Base-by-base conservation (phyloP, 2,113 vertebrate species). In the Parus major region DNA sequence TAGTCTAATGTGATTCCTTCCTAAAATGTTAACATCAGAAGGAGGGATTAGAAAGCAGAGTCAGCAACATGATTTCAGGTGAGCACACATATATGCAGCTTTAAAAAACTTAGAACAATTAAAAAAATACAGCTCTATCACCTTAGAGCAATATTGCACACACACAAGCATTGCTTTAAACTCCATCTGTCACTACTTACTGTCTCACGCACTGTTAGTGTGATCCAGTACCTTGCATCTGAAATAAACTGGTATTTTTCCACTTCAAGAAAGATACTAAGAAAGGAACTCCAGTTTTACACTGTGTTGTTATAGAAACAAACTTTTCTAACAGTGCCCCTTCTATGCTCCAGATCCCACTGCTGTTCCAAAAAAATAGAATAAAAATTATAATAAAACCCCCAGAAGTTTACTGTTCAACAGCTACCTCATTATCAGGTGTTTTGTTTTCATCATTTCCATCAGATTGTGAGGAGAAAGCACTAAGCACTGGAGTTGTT, bases 181-280 rank as follows among this genome's bases (percentile, higher is more conserved):
- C 24, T 71, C 42, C n/a, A 27, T 66, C 64, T 63, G 17, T 63
- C 44, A 25, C 60, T 59, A 7, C 42, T 70, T 52, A 52, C n/a
- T 3, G 18, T 69, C 68, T 91, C 44, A 72, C 75, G 73, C 63
- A 39, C 27, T 0, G 0, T 36, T 61, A 89, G 39, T 50, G 33
- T 42, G 78, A 60, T 14, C 76, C 31, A 64, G 31, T 56, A 41
- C 15, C 35, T 60, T 52, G 47, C 27, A 81, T 64, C 64, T 71
- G 68, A 83, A 96, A 92, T 36, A 83, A 71, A 66, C 20, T 46
- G n/a, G 44, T 68, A 36, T 49, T 71, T 92, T 94, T 93, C 49
- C 61, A 82, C 65, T 82, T 86, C 17, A 81, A 41, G 72, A 73
- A 88, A 86, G 56, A 73, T 86, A 35, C 27, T 70, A 57, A 75